A percentile compares a stretch with the other conserved stretches of the same genome.
These are phyloP conservation scores for Lycia hirtaria DNA, from an alignment of 2,888 invertebrate genomes.

Conservation along the genomic window DNA sequence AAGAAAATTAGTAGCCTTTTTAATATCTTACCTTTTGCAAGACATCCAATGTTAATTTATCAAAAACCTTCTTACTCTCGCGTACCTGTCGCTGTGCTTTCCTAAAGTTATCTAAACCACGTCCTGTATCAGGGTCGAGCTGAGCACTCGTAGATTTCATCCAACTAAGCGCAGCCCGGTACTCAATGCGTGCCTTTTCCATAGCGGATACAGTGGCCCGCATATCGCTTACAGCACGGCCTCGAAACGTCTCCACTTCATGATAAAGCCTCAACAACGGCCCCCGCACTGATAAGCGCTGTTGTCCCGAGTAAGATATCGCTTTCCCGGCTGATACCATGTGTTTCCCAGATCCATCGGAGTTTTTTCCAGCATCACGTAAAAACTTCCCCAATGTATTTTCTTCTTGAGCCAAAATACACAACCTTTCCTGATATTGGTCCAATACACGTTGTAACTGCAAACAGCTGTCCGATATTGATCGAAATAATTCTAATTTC, in stretches of 20 bases:
- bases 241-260: slow-evolving; percentile 98
- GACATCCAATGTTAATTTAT: slow-evolving; percentile 96
- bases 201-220: slow-evolving; percentile 95
- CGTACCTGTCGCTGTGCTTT: slow-evolving; percentile 94
- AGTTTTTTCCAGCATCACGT: slow-evolving; percentile 95
- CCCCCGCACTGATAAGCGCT: slow-evolving; percentile 93
- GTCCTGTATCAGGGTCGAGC: slow-evolving; percentile 98
- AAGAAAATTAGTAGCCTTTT: no score
- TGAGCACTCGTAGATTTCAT: slow-evolving; percentile 99
- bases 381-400: slow-evolving; percentile 97
- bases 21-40: slow-evolving; percentile 91
- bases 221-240: slow-evolving; percentile 97
- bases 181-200: slow-evolving; percentile 98
- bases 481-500: slow-evolving; percentile 96
- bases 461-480: slow-evolving; percentile 95
- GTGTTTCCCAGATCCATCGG: slow-evolving; percentile 91
- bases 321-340: slow-evolving; percentile 90
- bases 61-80: slow-evolving; percentile 94
- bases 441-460: slow-evolving; percentile 95
- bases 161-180: slow-evolving; percentile 97
- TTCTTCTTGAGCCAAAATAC: slow-evolving; percentile 97
- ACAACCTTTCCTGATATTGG: slow-evolving; percentile 96
- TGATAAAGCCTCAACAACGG: slow-evolving; percentile 96
- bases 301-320: slow-evolving; percentile 95
- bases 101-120: slow-evolving; percentile 97